Base-by-base conservation (phyloP, 2,113 vertebrate species). In the Amia ocellicauda region DNA sequence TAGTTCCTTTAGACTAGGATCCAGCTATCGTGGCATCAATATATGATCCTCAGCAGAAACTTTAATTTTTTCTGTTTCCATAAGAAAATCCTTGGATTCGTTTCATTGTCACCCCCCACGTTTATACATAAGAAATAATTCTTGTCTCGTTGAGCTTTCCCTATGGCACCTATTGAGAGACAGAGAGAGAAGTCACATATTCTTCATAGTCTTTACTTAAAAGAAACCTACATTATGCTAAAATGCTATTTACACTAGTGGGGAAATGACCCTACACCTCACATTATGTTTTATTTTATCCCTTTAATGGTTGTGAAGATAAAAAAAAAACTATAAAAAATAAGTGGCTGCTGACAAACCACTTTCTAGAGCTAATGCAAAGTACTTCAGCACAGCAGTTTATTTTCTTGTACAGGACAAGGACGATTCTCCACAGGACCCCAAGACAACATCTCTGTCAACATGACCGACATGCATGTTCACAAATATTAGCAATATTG, bases 401-500 rank as follows among this genome's bases (percentile, higher is more conserved):
- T 17, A 7, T 19, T 7, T 19, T 50, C 17, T 16, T 50, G 20
- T 2, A 16, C 16, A 19, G 47, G 16, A 8, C 7, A 16, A 50
- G 20, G 20, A 23, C 8, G 20, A 7, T 53, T 53, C 51, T 24
- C n/a, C 11, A 20, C 51, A 53, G 20, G 51, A 2, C 51, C 23
- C 8, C 23, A 16, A 24, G 51, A 19, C 20, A 24, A 20, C n/a
- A 2, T 53, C 23, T 22, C 16, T 11, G 20, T 22, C 8, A 53
- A 24, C 24, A 26, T 53, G 51, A 53, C 20, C 7, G 20, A 22
- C 7, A 41, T 54, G 26, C 24, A 16, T 4, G 7, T 54, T 74
- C 55, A 59, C 64, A 1, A n/a, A 41, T 64, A 62, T 26, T 65
- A 69, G 67, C 58, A n/a, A n/a, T n/a, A 69, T 60, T 68, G 19